Percentiles rank a stretch among this genome's conserved stretches.
Conservation (phyloP, 1,140 invertebrate species). For the Tribolium madens region DNA sequence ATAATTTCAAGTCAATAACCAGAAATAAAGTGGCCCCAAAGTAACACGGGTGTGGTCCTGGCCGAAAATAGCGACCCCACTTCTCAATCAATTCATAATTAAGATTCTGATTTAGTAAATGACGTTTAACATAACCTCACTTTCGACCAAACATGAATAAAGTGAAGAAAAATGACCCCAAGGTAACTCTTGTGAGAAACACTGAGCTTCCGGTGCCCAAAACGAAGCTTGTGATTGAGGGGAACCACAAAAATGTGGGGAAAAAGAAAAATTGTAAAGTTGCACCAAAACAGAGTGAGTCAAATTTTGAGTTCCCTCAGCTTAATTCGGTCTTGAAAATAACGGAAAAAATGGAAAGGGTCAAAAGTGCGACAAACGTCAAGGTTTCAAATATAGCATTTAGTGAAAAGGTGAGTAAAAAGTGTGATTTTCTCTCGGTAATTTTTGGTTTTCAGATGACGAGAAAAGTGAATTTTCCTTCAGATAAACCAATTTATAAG, state of each 20-base stretch:
- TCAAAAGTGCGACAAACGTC: slow-evolving; percentile 47
- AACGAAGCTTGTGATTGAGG: slow-evolving; percentile 28
- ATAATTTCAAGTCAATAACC: no score
- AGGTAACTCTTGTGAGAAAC: slow-evolving; percentile 56
- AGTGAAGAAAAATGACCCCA: slow-evolving; percentile 25
- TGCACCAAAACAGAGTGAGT: background rate
- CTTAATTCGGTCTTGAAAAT: slow-evolving; percentile 52
- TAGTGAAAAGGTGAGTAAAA: slow-evolving; percentile 56
- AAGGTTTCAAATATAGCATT: slow-evolving; percentile 52
- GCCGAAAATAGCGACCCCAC: slow-evolving; percentile 65
- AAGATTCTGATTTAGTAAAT: background rate
- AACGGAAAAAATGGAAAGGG: slow-evolving; percentile 54
- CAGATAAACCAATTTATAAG: slow-evolving; percentile 56
- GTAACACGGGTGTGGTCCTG: slow-evolving; percentile 68
- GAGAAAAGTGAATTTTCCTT: slow-evolving; percentile 59
- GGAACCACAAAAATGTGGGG: background rate
- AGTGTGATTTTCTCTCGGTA: background rate
- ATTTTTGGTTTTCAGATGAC: slow-evolving; percentile 53
- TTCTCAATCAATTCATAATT: slow-evolving; percentile 50
- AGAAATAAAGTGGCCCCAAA: no score
- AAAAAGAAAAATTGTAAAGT: background rate
- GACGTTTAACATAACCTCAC: slow-evolving; percentile 32
- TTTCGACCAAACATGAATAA: slow-evolving; percentile 31
- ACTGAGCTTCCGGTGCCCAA: slow-evolving; percentile 46
- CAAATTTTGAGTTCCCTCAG: slow-evolving; percentile 50